Conservation (phyloP, 2,888 invertebrate genomes). For the Acleris emargana region DNA sequence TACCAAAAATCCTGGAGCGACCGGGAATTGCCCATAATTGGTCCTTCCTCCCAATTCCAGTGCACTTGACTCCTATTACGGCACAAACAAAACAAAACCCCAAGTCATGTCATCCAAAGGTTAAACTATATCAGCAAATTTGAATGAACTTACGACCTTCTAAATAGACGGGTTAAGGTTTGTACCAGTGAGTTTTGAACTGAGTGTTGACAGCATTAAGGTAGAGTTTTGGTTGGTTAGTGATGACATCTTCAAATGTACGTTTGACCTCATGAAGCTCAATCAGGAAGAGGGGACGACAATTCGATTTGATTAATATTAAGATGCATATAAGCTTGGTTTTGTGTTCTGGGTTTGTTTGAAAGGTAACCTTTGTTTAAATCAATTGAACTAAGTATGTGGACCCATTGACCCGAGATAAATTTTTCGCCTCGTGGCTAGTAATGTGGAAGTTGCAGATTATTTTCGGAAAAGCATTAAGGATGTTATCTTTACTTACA, state of each 20-base stretch:
- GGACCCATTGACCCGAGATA: too few species aligned
- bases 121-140: slow-evolving; percentile 31
- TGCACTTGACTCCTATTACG: slow-evolving; percentile 49
- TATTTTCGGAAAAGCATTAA: too few species aligned
- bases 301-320: slow-evolving; percentile 55
- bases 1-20: slow-evolving; percentile 66
- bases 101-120: slow-evolving; percentile 12
- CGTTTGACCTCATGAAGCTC: slow-evolving; percentile 52
- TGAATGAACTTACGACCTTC: slow-evolving; percentile 39
- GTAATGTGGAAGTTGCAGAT: too few species aligned
- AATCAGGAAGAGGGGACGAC: slow-evolving; percentile 57
- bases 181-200: slow-evolving; percentile 36
- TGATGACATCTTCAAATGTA: slow-evolving; percentile 31
- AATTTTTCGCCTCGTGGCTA: too few species aligned
- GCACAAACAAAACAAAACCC: slow-evolving; percentile 21
- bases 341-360: background rate
- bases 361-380: too few species aligned
- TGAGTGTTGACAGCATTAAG: background rate
- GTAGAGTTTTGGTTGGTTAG: slow-evolving; percentile 24
- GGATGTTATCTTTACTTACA: too few species aligned
- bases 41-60: slow-evolving; percentile 62
- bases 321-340: slow-evolving; percentile 43
- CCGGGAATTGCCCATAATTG: slow-evolving; percentile 70
- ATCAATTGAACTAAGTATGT: too few species aligned
- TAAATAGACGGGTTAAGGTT: background rate